Conservation (phyloP, 2,113 vertebrate species). For the Cephalopholis sonnerati region DNA sequence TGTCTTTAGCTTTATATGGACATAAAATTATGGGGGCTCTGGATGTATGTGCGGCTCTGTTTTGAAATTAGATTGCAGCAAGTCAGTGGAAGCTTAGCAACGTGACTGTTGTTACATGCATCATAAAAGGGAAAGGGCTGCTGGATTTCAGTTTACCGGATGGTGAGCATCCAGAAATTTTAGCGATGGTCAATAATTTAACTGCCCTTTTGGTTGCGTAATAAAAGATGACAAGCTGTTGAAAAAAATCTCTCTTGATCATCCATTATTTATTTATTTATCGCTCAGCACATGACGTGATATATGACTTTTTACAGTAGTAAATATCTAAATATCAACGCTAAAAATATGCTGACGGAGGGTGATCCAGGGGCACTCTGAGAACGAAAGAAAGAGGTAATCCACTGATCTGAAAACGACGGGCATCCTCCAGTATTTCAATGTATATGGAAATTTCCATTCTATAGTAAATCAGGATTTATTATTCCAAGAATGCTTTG, state of each 20-base stretch:
- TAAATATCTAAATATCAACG: constrained; percentile 12
- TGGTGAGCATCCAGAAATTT: not conserved
- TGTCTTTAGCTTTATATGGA: not conserved
- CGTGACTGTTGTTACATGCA: constrained; percentile 24
- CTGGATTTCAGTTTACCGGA: constrained; percentile 6
- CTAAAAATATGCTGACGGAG: not conserved
- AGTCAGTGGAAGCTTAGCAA: constrained; percentile 3
- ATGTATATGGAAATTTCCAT: not conserved
- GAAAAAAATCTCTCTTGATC: not conserved
- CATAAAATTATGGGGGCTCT: not conserved
- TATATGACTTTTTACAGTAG: not conserved
- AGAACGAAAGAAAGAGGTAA: not conserved
- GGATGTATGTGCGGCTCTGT: not conserved
- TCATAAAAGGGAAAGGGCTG: constrained; percentile 18
- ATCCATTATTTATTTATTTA: not conserved
- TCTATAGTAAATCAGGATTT: not conserved
- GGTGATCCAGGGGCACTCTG: not conserved
- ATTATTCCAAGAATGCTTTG: not conserved
- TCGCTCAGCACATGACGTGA: not conserved
- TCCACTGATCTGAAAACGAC: not conserved
- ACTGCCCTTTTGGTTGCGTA: not conserved
- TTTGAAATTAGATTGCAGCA: not conserved
- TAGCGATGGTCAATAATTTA: not conserved
- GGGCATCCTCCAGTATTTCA: not conserved
- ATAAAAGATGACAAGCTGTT: constrained; percentile 4